phyloP scores from a whole-genome alignment of 2,888 invertebrate genomes.

The Marasmarcha lunaedactyla region DNA sequence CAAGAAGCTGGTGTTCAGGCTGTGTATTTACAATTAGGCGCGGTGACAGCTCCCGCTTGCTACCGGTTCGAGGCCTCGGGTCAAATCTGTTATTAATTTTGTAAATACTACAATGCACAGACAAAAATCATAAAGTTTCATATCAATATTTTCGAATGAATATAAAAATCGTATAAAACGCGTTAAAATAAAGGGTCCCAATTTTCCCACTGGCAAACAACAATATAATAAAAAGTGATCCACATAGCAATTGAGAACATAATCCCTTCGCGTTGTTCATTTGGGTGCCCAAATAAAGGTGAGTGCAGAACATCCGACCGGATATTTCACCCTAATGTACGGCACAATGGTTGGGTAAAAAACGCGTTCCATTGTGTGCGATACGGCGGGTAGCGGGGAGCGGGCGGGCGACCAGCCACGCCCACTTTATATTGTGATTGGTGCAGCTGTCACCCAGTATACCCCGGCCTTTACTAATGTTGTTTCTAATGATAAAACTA shows the following conservation, averaged over 20 bases:
- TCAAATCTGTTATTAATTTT: constrained; percentile 42
- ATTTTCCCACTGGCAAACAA: not conserved
- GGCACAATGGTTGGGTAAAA: constrained; percentile 60
- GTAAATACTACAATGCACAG: not conserved
- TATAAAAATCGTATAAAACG: constrained; percentile 5
- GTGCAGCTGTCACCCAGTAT: constrained; percentile 61
- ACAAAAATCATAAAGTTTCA: not conserved
- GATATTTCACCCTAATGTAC: constrained; percentile 64
- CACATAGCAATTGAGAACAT: constrained; percentile 20
- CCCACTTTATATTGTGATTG: constrained; percentile 66
- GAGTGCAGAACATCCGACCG: constrained; percentile 64
- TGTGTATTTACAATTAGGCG: constrained; percentile 65
- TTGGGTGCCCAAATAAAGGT: constrained; percentile 51
- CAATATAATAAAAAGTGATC: constrained; percentile 10
- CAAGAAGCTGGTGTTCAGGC: constrained; percentile 42
- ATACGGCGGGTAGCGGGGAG: constrained; percentile 29
- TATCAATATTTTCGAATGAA: not conserved
- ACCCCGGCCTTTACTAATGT: constrained; percentile 29
- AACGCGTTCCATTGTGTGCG: constrained; percentile 52
- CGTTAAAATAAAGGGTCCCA: not conserved
- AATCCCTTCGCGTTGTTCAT: constrained; percentile 56
- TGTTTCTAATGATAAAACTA: not conserved
- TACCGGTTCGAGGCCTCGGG: constrained; percentile 42
- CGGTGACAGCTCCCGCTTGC: constrained; percentile 62
- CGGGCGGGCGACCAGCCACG: constrained; percentile 39